These are phyloP conservation scores for Eremophila alpestris DNA, from an alignment of 2,797 vertebrate species.

Conservation along the genomic window DNA sequence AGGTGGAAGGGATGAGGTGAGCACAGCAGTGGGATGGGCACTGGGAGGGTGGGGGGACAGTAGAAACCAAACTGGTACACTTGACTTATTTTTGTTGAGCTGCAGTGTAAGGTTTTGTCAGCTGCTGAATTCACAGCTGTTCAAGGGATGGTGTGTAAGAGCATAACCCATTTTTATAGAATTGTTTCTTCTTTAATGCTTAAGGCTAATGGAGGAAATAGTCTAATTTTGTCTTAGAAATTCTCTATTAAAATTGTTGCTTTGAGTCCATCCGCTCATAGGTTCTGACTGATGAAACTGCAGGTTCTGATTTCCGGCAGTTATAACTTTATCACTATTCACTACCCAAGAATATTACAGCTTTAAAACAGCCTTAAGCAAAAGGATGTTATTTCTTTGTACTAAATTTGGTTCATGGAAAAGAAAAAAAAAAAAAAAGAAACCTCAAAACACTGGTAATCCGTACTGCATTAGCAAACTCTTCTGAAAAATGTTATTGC, in stretches of 20 bases:
- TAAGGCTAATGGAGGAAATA: conserved; percentile 66
- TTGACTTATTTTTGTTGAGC: neutral
- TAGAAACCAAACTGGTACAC: neutral
- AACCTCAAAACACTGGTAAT: conserved; percentile 81
- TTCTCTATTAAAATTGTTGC: conserved; percentile 56
- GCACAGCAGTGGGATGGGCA: rapidly evolving
- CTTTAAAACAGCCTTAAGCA: conserved; percentile 79
- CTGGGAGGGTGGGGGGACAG: neutral
- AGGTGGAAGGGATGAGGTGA: neutral
- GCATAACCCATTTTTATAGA: conserved; percentile 56
- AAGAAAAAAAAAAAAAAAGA: conserved; percentile 19
- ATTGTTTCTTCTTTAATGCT: conserved; percentile 71
- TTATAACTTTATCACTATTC: conserved; percentile 60
- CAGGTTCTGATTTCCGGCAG: conserved; percentile 52
- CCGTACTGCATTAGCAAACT: conserved; percentile 83
- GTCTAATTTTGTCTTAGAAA: conserved; percentile 57
- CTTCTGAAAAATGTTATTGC: conserved; percentile 88
- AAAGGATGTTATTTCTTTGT: conserved; percentile 74
- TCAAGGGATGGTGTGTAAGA: conserved; percentile 34
- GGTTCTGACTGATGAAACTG: conserved; percentile 48
- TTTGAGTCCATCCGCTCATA: conserved; percentile 37
- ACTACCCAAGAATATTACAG: conserved; percentile 66
- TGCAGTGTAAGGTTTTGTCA: conserved; percentile 5
- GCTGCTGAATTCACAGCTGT: neutral
- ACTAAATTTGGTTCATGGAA: conserved; percentile 64